Evolutionary conservation across 2,888 invertebrate species (phyloP).

Genomic region (Phengaris alcon): DNA sequence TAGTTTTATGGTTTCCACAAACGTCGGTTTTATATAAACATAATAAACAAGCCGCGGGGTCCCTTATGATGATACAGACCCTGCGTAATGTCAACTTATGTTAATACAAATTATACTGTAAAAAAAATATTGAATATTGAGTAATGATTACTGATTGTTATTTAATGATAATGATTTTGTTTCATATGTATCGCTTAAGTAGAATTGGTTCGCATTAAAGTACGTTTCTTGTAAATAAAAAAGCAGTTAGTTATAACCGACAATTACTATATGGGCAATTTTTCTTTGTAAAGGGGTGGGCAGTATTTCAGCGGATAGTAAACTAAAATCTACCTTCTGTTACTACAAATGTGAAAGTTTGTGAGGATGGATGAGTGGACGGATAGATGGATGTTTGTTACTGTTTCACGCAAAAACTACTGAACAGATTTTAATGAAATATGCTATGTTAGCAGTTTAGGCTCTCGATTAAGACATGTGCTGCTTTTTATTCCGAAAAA

Average conservation of each 20-base stretch:
- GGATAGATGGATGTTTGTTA: too few species aligned
- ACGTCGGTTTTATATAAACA: slow-evolving; percentile 1
- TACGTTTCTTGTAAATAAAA: background rate
- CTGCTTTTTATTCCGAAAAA: too few species aligned
- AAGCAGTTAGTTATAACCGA: background rate
- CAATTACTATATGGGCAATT: background rate
- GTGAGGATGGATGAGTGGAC: too few species aligned
- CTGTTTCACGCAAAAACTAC: too few species aligned
- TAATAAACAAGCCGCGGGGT: background rate
- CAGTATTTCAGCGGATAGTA: too few species aligned
- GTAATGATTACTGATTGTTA: background rate
- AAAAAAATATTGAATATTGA: background rate
- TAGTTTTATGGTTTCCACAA: background rate
- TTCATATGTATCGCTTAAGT: background rate
- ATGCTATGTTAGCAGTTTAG: too few species aligned
- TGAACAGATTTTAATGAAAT: too few species aligned
- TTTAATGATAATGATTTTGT: background rate
- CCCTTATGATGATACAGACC: background rate
- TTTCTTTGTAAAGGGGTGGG: background rate
- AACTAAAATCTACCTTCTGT: too few species aligned
- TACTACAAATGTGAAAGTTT: too few species aligned
- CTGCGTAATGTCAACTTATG: slow-evolving; percentile 4
- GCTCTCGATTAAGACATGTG: too few species aligned
- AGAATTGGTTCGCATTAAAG: background rate
- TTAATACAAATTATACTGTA: background rate